Conservation (phyloP, 2,888 invertebrate genomes). For the Sminthurides aquaticus region DNA sequence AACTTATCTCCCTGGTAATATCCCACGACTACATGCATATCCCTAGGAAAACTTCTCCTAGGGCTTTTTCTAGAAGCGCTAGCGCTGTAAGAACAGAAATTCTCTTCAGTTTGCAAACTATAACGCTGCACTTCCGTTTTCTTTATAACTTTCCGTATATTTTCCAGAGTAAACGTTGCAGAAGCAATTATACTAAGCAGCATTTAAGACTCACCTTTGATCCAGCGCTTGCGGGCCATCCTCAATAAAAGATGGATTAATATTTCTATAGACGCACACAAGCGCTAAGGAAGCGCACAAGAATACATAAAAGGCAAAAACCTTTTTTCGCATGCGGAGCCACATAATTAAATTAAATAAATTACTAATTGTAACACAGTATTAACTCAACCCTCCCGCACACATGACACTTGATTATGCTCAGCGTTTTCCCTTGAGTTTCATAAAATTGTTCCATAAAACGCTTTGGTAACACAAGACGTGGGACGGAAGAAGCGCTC, state of each 20-base stretch:
- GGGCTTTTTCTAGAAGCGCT: background rate
- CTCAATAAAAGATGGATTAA: background rate
- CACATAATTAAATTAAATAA: slow-evolving; percentile 19
- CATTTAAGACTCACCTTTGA: background rate
- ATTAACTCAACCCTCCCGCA: background rate
- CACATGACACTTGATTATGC: background rate
- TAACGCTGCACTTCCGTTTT: no score
- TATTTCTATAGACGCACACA: slow-evolving; percentile 30
- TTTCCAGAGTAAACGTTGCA: no score
- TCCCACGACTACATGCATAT: slow-evolving; percentile 78
- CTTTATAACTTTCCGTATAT: no score
- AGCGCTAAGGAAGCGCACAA: slow-evolving; percentile 25
- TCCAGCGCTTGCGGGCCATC: background rate
- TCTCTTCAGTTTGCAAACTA: no score
- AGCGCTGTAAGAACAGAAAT: background rate
- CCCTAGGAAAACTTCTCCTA: slow-evolving; percentile 46
- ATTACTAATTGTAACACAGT: background rate
- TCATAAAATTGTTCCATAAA: background rate
- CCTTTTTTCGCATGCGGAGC: slow-evolving; percentile 28
- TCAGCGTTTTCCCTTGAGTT: background rate
- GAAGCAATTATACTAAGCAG: no score
- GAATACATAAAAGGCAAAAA: slow-evolving; percentile 28
- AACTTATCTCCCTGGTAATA: slow-evolving; percentile 74
- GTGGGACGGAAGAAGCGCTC: no score
- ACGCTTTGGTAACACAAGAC: no score